Evolutionary conservation across 2,888 invertebrate species (phyloP).

Genomic region (Rhamnusium bicolor): DNA sequence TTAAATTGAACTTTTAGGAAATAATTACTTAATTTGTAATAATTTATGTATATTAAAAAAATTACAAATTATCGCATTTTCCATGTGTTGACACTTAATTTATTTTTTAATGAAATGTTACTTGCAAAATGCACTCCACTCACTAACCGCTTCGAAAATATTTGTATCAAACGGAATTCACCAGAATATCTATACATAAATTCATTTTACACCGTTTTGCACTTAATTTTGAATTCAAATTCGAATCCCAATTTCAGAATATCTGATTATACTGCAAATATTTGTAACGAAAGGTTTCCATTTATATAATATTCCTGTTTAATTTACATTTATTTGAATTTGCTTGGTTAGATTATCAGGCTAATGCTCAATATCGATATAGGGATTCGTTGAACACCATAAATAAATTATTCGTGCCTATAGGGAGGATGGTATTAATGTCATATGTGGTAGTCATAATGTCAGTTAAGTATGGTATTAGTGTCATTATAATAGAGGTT

Average conservation of each 20-base stretch:
- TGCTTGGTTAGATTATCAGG: not conserved
- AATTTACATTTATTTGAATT: slow-evolving; percentile 26
- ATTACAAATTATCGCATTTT: too few species aligned
- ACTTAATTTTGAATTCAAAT: slow-evolving; percentile 13
- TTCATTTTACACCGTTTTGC: slow-evolving; percentile 22
- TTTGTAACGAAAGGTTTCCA: not conserved
- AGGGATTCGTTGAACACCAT: not conserved
- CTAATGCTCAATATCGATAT: slow-evolving; percentile 2
- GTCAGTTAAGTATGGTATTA: slow-evolving; percentile 13
- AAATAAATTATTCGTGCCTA: slow-evolving; percentile 14
- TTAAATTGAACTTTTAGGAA: too few species aligned
- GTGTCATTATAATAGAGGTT: slow-evolving; percentile 8
- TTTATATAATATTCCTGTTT: slow-evolving; percentile 13
- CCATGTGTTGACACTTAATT: too few species aligned
- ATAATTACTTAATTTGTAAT: too few species aligned
- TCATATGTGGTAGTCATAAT: not conserved
- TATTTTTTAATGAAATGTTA: not conserved
- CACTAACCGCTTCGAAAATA: not conserved
- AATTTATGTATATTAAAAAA: too few species aligned
- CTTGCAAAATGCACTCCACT: not conserved
- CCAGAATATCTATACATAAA: slow-evolving; percentile 10
- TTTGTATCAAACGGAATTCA: not conserved
- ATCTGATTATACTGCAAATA: slow-evolving; percentile 1
- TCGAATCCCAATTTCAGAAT: not conserved
- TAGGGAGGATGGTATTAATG: not conserved